phyloP scores from a whole-genome alignment of 2,113 vertebrate species.

The Nicator chloris region DNA sequence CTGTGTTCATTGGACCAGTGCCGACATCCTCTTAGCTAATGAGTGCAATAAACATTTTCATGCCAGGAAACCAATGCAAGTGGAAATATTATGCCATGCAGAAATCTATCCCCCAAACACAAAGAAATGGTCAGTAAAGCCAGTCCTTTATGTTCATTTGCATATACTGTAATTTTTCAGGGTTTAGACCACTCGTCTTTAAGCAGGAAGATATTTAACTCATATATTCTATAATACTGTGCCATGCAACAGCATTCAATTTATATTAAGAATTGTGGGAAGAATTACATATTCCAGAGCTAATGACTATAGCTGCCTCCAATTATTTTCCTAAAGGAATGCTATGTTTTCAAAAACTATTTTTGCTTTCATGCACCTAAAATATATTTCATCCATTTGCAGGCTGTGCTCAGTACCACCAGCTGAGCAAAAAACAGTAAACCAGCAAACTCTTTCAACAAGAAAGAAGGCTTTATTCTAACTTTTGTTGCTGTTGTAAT shows the following conservation, averaged over 20 bases:
- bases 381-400: not conserved
- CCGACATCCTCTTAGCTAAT: slow-evolving; percentile 96
- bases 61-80: slow-evolving; percentile 88
- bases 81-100: slow-evolving; percentile 89
- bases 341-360: slow-evolving; percentile 35
- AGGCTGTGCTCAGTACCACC: not conserved
- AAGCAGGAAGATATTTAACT: slow-evolving; percentile 15
- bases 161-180: slow-evolving; percentile 50
- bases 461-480: slow-evolving; percentile 9
- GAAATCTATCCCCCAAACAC: slow-evolving; percentile 84
- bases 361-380: slow-evolving; percentile 18
- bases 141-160: slow-evolving; percentile 57
- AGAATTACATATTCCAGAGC: slow-evolving; percentile 52
- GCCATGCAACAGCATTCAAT: not conserved
- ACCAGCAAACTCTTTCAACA: not conserved
- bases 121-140: slow-evolving; percentile 73
- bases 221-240: slow-evolving; percentile 15
- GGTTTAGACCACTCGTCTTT: slow-evolving; percentile 35
- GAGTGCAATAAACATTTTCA: slow-evolving; percentile 97
- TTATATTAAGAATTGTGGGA: slow-evolving; percentile 33
- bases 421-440: not conserved
- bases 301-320: slow-evolving; percentile 48
- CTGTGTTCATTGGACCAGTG: slow-evolving; percentile 93
- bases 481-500: not conserved
- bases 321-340: slow-evolving; percentile 67